phyloP scores from a whole-genome alignment of 2,113 vertebrate genomes.

The Caloenas nicobarica region DNA sequence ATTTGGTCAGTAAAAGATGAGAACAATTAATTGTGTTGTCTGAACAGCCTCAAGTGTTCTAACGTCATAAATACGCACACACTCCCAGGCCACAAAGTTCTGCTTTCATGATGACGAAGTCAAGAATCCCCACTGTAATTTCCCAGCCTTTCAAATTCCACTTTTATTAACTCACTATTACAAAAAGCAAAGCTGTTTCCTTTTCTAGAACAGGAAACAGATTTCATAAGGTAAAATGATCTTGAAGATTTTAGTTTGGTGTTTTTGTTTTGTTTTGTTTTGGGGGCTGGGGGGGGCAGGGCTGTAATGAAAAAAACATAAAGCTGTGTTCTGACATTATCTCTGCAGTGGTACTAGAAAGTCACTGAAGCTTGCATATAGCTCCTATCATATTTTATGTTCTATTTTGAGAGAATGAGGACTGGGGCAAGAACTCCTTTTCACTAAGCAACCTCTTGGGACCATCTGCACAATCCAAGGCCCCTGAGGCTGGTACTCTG shows the following conservation, averaged over 20 bases:
- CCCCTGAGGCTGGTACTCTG: neutral
- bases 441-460: neutral
- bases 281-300: neutral
- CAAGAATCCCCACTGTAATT: neutral
- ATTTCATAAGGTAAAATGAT: neutral
- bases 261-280: no score
- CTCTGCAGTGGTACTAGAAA: neutral
- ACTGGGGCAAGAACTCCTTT: neutral
- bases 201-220: neutral
- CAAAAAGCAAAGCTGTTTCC: neutral
- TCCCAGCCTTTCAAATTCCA: neutral
- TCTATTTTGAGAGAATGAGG: neutral
- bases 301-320: neutral
- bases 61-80: neutral
- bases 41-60: neutral
- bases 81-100: neutral
- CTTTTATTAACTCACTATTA: neutral
- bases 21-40: neutral
- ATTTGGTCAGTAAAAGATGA: neutral
- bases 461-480: neutral
- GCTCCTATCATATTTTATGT: neutral
- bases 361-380: neutral
- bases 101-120: neutral
- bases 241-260: neutral
- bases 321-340: neutral